These are phyloP conservation scores for Nanger granti DNA, from an alignment of 2,113 vertebrate genomes.

Conservation along the genomic window DNA sequence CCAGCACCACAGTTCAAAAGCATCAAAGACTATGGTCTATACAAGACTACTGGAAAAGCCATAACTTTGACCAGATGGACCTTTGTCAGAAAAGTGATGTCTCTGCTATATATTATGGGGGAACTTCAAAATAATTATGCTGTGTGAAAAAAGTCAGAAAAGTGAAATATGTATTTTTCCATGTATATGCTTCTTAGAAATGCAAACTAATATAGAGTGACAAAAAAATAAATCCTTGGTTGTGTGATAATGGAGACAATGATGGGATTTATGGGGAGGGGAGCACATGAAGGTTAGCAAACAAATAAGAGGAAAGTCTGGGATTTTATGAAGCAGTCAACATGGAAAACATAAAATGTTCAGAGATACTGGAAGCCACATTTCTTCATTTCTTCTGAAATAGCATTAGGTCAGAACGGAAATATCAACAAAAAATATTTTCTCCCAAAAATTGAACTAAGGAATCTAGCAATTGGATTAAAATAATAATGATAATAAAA, in stretches of 20 bases:
- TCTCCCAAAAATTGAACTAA: neutral
- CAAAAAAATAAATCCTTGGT: neutral
- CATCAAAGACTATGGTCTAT: neutral
- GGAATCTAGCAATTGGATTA: neutral
- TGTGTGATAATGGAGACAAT: neutral
- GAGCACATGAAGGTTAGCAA: neutral
- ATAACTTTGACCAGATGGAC: neutral
- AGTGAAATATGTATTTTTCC: neutral
- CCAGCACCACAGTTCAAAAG: neutral
- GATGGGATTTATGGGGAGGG: neutral
- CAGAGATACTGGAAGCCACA: neutral
- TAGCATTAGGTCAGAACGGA: neutral
- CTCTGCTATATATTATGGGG: neutral
- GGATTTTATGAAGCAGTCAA: neutral
- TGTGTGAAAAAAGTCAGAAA: neutral
- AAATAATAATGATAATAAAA: neutral
- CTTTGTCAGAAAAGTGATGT: neutral
- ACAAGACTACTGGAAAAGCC: neutral
- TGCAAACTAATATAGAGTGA: neutral
- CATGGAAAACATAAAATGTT: neutral
- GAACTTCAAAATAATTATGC: neutral
- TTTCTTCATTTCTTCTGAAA: neutral
- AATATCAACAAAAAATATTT: neutral
- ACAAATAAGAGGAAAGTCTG: neutral
- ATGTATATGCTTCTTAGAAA: neutral